Conservation (phyloP, 2,797 vertebrate genomes). For the Pseudocheirus occidentalis region DNA sequence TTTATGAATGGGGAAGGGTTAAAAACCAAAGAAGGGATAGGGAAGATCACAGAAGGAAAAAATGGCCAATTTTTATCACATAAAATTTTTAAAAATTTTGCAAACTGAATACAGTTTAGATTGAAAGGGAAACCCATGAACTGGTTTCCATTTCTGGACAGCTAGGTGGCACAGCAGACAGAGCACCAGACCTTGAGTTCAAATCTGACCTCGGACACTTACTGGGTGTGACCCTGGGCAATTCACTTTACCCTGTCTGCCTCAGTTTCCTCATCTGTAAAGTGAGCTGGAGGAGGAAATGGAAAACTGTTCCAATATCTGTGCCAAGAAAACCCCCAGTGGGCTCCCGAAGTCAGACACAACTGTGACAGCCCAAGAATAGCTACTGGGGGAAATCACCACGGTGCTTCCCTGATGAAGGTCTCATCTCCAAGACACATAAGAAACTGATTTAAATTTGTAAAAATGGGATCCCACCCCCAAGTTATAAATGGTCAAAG, state of each 20-base stretch:
- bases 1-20: not conserved
- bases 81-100: not conserved
- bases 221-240: not conserved
- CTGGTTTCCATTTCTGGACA: not conserved
- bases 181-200: not conserved
- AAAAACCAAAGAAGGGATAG: not conserved
- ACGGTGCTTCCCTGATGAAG: not conserved
- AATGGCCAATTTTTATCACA: not conserved
- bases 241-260: not conserved
- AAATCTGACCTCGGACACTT: not conserved
- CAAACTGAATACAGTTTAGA: not conserved
- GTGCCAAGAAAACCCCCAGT: not conserved
- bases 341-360: not conserved
- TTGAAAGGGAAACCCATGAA: not conserved
- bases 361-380: no score
- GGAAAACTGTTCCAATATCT: not conserved
- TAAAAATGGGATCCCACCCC: not conserved
- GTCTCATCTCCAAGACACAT: not conserved
- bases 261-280: not conserved
- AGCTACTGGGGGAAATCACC: not conserved
- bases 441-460: not conserved
- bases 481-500: not conserved
- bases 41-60: not conserved
- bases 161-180: not conserved
- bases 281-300: not conserved